phyloP scores from a whole-genome alignment of 2,888 invertebrate species.

The Lasioglossum morio region DNA sequence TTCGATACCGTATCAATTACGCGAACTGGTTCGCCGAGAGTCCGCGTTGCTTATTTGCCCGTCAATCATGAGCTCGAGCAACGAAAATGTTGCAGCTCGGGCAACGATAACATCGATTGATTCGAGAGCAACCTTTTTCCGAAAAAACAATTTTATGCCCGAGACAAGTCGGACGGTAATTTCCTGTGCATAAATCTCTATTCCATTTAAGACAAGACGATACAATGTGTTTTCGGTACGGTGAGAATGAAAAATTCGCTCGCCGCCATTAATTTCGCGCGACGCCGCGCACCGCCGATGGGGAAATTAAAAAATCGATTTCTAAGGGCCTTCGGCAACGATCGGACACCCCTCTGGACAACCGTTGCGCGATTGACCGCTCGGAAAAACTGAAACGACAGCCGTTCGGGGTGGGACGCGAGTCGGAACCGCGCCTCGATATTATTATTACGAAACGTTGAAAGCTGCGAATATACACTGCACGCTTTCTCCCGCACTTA shows the following conservation, averaged over 20 bases:
- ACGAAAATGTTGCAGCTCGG: neutral
- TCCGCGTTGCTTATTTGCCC: slow-evolving; percentile 22
- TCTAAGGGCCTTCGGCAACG: neutral
- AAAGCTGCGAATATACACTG: neutral
- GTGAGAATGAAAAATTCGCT: neutral
- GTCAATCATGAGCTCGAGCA: slow-evolving; percentile 9
- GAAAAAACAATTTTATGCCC: neutral
- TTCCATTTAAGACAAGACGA: neutral
- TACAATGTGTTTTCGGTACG: neutral
- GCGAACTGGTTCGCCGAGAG: neutral
- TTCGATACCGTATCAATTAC: slow-evolving; percentile 36
- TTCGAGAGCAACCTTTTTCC: neutral
- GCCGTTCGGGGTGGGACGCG: neutral
- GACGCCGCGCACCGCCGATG: neutral
- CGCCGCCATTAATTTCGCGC: slow-evolving; percentile 7
- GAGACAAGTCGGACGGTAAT: neutral
- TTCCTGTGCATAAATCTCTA: neutral
- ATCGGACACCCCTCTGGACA: neutral
- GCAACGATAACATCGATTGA: neutral
- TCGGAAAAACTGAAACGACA: neutral
- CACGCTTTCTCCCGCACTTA: slow-evolving; percentile 30
- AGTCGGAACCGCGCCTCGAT: neutral
- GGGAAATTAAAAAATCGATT: slow-evolving; percentile 11
- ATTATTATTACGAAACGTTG: neutral
- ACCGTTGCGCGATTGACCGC: neutral